phyloP scores from a whole-genome alignment of 2,888 invertebrate genomes.

The Hermaeophaga mercurialis region DNA sequence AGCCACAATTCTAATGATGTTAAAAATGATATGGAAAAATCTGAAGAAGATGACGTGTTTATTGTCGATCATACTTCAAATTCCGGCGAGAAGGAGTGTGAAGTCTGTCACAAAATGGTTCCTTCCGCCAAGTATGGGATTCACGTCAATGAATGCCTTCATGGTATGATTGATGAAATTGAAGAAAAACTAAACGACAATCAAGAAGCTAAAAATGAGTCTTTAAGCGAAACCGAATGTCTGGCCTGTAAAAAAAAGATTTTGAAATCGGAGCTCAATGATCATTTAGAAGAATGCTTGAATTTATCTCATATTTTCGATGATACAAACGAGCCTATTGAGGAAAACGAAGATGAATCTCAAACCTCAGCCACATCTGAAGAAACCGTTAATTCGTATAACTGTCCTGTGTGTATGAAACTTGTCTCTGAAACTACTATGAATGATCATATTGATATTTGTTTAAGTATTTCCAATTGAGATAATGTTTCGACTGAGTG shows the following conservation, averaged over 20 bases:
- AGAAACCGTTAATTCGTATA: conserved; percentile 52
- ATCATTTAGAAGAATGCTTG: conserved; percentile 56
- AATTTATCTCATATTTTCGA: conserved; percentile 55
- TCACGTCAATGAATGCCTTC: conserved; percentile 60
- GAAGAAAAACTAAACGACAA: conserved; percentile 46
- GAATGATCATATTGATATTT: conserved; percentile 65
- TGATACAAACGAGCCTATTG: conserved; percentile 41
- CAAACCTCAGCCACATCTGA: conserved; percentile 35
- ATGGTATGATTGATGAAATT: conserved; percentile 58
- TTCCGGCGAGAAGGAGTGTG: conserved; percentile 54
- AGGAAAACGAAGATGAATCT: conserved; percentile 44
- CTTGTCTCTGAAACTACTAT: conserved; percentile 61
- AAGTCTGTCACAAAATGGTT: conserved; percentile 58
- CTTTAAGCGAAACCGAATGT: conserved; percentile 44
- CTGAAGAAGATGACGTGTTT: conserved; percentile 32
- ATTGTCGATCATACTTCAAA: conserved; percentile 17
- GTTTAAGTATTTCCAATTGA: conserved; percentile 42
- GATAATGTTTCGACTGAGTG: too few species aligned
- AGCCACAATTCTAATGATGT: conserved; percentile 31
- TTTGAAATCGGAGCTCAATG: conserved; percentile 49
- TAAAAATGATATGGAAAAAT: conserved; percentile 30
- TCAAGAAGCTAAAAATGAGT: background rate
- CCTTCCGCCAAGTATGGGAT: conserved; percentile 50
- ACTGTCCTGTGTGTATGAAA: conserved; percentile 67
- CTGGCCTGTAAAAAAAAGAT: conserved; percentile 56